Percentiles rank a stretch among this genome's conserved stretches.
phyloP scores from a whole-genome alignment of 2,797 vertebrate species.

The Semotilus atromaculatus region DNA sequence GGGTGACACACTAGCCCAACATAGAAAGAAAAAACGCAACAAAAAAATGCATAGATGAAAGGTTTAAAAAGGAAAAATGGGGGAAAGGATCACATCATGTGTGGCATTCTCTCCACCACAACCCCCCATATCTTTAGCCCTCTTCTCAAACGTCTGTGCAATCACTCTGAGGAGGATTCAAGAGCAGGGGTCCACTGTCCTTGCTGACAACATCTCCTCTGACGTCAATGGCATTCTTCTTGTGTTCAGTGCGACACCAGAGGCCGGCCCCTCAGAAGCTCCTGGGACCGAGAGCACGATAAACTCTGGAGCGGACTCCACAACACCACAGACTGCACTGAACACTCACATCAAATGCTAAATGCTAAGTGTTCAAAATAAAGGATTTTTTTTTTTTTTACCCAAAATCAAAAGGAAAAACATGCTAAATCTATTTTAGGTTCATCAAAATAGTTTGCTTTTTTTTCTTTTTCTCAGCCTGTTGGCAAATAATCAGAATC shows the following conservation, averaged over 20 bases:
- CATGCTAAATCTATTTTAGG: background rate
- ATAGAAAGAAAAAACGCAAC: background rate
- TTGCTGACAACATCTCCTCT: slow-evolving; percentile 81
- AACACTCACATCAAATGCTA: too few relatives aligned
- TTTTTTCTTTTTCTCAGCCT: background rate
- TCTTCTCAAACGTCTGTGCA: slow-evolving; percentile 42
- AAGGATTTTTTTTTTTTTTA: background rate
- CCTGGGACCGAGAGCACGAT: slow-evolving; percentile 65
- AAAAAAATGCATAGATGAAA: background rate
- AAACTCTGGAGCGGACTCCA: slow-evolving; percentile 73
- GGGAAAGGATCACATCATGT: slow-evolving; percentile 24
- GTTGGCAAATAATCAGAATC: background rate
- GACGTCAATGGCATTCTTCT: slow-evolving; percentile 87
- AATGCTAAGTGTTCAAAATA: background rate
- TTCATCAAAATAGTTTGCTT: background rate
- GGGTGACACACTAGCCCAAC: background rate
- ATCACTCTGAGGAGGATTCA: slow-evolving; percentile 66
- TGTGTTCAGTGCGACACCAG: slow-evolving; percentile 79
- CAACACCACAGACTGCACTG: background rate
- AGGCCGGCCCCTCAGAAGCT: slow-evolving; percentile 77
- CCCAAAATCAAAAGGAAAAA: background rate
- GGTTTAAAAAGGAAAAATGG: background rate
- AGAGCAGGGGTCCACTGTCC: slow-evolving; percentile 79
- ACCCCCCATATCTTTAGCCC: slow-evolving; percentile 18
- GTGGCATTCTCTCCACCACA: slow-evolving; percentile 26